Evolutionary conservation across 2,113 vertebrate genomes (phyloP).

Genomic region (Oophaga pumilio): DNA sequence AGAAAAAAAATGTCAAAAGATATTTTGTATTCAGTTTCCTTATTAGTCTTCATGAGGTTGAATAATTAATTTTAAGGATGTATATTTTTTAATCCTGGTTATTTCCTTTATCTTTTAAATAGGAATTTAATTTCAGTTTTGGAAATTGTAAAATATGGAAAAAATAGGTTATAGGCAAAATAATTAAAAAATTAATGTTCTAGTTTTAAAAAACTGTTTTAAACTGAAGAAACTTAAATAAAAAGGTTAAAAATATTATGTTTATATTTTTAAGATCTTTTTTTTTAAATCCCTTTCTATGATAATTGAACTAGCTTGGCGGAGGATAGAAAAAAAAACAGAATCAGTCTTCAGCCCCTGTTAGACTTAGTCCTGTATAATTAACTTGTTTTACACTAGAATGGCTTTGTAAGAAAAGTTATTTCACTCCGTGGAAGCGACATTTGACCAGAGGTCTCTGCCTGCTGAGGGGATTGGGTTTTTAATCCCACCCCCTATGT

Average conservation of each 20-base stretch:
- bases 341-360: background rate
- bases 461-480: slow-evolving; percentile 55
- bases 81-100: too few relatives aligned
- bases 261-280: background rate
- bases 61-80: too few relatives aligned
- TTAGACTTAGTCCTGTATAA: slow-evolving; percentile 46
- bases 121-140: too few relatives aligned
- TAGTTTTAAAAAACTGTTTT: background rate
- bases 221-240: background rate
- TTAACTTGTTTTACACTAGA: slow-evolving; percentile 54
- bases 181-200: background rate
- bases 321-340: background rate
- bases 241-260: background rate
- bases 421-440: slow-evolving; percentile 44
- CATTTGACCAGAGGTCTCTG: slow-evolving; percentile 55
- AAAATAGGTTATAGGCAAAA: background rate
- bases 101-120: too few relatives aligned
- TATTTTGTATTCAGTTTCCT: too few relatives aligned
- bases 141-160: background rate
- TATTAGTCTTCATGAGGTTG: too few relatives aligned
- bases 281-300: background rate
- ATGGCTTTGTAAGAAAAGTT: slow-evolving; percentile 54
- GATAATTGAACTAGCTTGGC: background rate
- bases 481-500: slow-evolving; percentile 53
- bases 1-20: too few relatives aligned